These are phyloP conservation scores for Rallus crepitans DNA, from an alignment of 2,797 vertebrate species.

Conservation along the genomic window DNA sequence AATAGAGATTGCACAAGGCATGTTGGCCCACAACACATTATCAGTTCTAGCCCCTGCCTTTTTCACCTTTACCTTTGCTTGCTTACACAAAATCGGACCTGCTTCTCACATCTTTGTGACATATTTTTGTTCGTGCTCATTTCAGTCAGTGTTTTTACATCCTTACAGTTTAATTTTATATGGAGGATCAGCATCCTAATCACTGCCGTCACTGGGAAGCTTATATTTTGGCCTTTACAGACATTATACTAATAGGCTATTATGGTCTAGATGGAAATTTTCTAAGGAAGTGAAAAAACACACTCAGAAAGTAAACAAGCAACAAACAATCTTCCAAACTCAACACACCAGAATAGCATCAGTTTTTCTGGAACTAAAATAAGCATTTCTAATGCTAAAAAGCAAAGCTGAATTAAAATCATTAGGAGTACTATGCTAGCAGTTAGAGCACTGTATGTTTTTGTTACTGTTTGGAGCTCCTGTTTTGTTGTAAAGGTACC, in stretches of 20 bases:
- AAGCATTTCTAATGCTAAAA: background rate
- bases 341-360: background rate
- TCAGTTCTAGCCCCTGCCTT: background rate
- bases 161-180: background rate
- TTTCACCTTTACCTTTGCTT: background rate
- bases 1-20: background rate
- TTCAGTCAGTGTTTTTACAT: background rate
- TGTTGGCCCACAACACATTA: background rate
- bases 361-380: background rate
- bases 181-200: background rate
- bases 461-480: background rate
- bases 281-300: background rate
- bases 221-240: background rate
- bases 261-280: background rate
- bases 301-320: background rate
- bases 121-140: background rate
- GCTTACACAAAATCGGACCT: background rate
- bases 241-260: background rate
- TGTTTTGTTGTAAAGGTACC: background rate
- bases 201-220: background rate
- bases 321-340: background rate
- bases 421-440: background rate
- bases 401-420: background rate
- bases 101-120: background rate
- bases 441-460: background rate